Base-by-base conservation (phyloP, 2,888 invertebrate species). In the Cancer borealis region DNA sequence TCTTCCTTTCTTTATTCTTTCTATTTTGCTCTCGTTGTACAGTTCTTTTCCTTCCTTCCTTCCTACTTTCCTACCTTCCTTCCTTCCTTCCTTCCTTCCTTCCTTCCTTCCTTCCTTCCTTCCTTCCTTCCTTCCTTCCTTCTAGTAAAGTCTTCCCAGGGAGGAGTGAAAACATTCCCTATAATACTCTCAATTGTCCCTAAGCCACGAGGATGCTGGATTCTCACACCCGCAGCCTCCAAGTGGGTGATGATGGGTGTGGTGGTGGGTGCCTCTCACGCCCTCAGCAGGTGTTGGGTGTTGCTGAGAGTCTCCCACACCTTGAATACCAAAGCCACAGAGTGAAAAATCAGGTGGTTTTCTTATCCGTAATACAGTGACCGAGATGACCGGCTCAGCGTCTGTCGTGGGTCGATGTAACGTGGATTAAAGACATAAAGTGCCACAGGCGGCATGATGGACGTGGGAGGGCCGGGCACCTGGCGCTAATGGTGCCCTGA, bases 391-490 rank as follows among this genome's bases (percentile, higher is more conserved):
- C 79, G 30, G 30, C 79, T 79, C 8, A 79, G 30, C 79, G 45
- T 30, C 88, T 90, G 91, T 91, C 91, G 39, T 12, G 12, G 49
- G 92, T 46, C 49, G 92, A 14, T 90, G 93, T 93, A 93, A 93
- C 79, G 90, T 93, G 93, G 93, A 93, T 93, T 93, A 93, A 90
- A 93, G 90, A 79, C 93, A 93, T 93, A 90, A 93, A 93, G 47
- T 79, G 93, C 79, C 93, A 73, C 45, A 89, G 39, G 6, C 73
- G 21, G 45, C 47, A 90, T 90, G 93, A 93, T 93, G 79, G 47
- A 93, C 30, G 93, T 93, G 93, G 21, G 93, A 90, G 88, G 66
- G 73, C 49, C 21, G 87, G 47, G 79, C 93, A 93, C 93, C 93
- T 93, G 93, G 93, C 90, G 49, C 94, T 94, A 94, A 94, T 94